Percentiles rank a stretch among this genome's conserved stretches.
phyloP scores from a whole-genome alignment of 1,140 invertebrate genomes.

The Phymastichus coffea region DNA sequence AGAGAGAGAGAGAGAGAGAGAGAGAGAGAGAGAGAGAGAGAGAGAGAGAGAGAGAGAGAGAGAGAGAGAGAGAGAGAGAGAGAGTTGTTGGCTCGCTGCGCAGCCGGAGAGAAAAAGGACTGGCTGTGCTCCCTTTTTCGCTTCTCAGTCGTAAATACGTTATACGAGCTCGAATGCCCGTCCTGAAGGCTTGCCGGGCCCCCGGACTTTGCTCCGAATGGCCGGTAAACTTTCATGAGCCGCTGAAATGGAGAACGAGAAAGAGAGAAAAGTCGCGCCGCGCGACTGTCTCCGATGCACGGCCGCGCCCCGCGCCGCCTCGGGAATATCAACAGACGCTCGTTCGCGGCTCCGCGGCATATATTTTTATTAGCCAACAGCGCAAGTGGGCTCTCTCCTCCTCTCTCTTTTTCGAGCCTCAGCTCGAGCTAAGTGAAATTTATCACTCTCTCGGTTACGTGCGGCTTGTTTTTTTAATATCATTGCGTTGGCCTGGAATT shows the following conservation, averaged over 20 bases:
- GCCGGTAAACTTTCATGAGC: constrained; percentile 28
- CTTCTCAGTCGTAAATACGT: constrained; percentile 30
- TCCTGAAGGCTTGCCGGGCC: constrained; percentile 19
- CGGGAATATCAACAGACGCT: background rate
- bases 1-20: no score
- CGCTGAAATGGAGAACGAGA: constrained; percentile 12
- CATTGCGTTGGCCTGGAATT: no score
- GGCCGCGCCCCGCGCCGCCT: background rate
- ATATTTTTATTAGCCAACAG: constrained; percentile 3
- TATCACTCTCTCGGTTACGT: no score
- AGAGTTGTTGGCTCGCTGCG: no score
- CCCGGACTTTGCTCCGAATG: constrained; percentile 20
- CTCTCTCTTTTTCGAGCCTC: background rate
- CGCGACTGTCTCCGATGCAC: background rate
- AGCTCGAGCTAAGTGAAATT: no score
- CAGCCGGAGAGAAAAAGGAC: no score
- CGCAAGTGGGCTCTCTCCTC: background rate
- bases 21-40: no score
- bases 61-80: no score
- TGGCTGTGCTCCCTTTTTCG: no score
- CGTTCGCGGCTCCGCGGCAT: background rate
- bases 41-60: no score
- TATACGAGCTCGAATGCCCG: constrained; percentile 16
- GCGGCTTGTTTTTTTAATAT: no score
- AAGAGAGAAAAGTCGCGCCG: background rate